Evolutionary conservation across 1,140 invertebrate species (phyloP), one percentile per base, ranked within the genome.

Genomic region (Alviniconcha marisindica): DNA sequence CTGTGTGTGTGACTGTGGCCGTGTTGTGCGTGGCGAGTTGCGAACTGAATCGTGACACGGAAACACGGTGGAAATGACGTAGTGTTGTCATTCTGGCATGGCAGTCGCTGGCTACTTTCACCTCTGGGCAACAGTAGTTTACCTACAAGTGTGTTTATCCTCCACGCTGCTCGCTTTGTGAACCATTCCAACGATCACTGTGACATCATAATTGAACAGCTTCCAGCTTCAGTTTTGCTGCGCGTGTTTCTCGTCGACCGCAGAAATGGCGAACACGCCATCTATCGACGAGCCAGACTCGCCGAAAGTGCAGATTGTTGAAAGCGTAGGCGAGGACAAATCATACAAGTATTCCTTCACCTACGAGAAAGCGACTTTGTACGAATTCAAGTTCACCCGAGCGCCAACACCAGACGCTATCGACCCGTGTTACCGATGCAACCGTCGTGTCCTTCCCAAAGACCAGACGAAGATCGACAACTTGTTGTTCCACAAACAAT

Each of bases 401-500:
- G 84, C 87, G 24, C 84, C 91, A 0, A 71, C 84, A 3, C 91
- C 91, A 0, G 90, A 88, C 56, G 83, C 87, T 48, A 87, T 87
- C 74, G 87, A 91, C 82, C 91, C 92, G 0, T 92, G 91, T 51
- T 91, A 88, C 76, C 82, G 89, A 60, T 91, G 92, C 60, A 92
- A 92, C 86, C 85, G 87, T 14, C 86, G 90, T 56, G 89, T 90
- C 12, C 87, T 88, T 5, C 88, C 89, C 44, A 88, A 89, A 21
- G 91, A 93, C 54, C 91, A 92, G 83, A 71, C 90, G 0, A 87
- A 90, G 28, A 85, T 91, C n/a, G 90, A 89, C 28, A 87, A 90
- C 88, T 33, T 92, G 87, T 83, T 92, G 21, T 92, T 91, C 78
- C 92, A 93, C 83, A 89, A 90, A 21, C 86, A 90, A 7, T 93